Conservation (phyloP, 1,140 invertebrate genomes). For the Drosophila nasuta region DNA sequence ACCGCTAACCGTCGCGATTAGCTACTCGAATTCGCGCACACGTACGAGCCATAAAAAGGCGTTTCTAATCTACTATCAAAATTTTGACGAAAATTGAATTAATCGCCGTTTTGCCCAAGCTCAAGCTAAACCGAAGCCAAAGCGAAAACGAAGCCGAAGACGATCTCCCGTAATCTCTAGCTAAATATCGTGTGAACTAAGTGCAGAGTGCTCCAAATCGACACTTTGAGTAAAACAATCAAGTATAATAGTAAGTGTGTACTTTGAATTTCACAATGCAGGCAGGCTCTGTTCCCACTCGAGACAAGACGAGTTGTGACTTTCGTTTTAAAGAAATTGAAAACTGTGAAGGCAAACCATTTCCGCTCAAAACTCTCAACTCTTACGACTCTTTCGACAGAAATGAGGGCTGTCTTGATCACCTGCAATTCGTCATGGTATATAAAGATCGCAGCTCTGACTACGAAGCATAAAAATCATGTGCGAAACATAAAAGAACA, state of each 20-base stretch:
- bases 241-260: slow-evolving; percentile 7
- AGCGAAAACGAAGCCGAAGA: background rate
- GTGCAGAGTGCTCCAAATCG: slow-evolving; percentile 16
- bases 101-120: slow-evolving; percentile 36
- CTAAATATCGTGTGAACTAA: slow-evolving; percentile 76
- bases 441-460: slow-evolving; percentile 58
- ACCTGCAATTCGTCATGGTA: slow-evolving; percentile 55
- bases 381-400: slow-evolving; percentile 32
- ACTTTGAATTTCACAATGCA: slow-evolving; percentile 33
- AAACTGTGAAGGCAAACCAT: slow-evolving; percentile 60
- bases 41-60: slow-evolving; percentile 72
- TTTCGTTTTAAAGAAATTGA: slow-evolving; percentile 69
- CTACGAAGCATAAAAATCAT: slow-evolving; percentile 45
- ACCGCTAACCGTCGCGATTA: slow-evolving; percentile 64
- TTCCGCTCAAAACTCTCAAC: slow-evolving; percentile 57
- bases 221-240: slow-evolving; percentile 21
- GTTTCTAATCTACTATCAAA: slow-evolving; percentile 73
- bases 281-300: slow-evolving; percentile 54
- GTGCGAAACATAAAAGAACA: slow-evolving; percentile 37
- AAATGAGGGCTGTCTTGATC: slow-evolving; percentile 43
- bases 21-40: slow-evolving; percentile 81
- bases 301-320: slow-evolving; percentile 33
- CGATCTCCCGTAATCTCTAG: slow-evolving; percentile 53
- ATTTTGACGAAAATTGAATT: slow-evolving; percentile 72
- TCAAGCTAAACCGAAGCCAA: background rate